These are phyloP conservation scores for Scaptomyza pallida DNA, from an alignment of 1,140 invertebrate genomes.

Conservation along the genomic window DNA sequence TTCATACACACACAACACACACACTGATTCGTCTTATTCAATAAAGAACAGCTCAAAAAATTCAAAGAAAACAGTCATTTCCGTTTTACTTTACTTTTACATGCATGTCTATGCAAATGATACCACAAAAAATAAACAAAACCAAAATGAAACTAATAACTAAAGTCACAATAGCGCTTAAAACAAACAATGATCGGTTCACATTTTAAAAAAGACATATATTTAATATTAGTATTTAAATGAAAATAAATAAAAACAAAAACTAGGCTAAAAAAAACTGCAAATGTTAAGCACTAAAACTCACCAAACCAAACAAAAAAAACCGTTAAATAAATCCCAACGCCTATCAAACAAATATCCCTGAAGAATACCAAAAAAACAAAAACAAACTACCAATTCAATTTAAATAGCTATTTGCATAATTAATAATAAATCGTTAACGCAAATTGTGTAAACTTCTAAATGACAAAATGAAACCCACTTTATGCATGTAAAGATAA, in stretches of 20 bases:
- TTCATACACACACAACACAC: conserved; percentile 32
- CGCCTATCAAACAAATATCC: conserved; percentile 36
- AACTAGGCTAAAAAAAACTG: conserved; percentile 69
- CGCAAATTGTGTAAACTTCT: conserved; percentile 63
- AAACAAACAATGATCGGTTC: conserved; percentile 56
- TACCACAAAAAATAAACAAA: conserved; percentile 22
- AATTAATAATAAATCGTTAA: conserved; percentile 74
- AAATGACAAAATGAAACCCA: conserved; percentile 49
- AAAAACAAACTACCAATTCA: conserved; percentile 69
- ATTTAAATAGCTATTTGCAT: conserved; percentile 79
- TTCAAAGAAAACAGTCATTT: conserved; percentile 45
- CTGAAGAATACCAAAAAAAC: conserved; percentile 25
- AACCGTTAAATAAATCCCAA: conserved; percentile 41
- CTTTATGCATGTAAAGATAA: conserved; percentile 76
- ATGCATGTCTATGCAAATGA: conserved; percentile 54
- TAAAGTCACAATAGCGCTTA: conserved; percentile 47
- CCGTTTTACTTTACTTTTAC: conserved; percentile 58
- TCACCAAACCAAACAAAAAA: conserved; percentile 43
- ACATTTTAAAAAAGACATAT: conserved; percentile 67
- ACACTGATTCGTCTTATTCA: conserved; percentile 62
- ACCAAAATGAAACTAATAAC: conserved; percentile 15
- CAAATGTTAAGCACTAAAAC: conserved; percentile 69
- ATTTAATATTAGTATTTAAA: conserved; percentile 79
- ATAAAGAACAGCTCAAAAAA: conserved; percentile 70
- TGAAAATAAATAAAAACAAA: conserved; percentile 67